Base-by-base conservation (phyloP, 1,140 invertebrate genomes). In the Bombus pyrosoma region DNA sequence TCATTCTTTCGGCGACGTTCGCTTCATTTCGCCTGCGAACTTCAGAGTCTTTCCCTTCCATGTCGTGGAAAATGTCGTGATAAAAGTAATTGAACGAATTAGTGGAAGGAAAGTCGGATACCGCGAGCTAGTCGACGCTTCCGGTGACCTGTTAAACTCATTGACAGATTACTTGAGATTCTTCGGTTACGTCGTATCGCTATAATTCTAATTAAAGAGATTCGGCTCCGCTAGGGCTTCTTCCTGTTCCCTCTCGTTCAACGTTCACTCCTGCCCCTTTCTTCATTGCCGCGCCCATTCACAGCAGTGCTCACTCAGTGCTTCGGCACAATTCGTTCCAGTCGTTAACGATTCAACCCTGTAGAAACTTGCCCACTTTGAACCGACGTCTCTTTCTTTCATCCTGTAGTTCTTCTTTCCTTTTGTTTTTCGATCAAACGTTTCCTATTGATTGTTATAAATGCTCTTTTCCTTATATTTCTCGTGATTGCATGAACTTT, bases 141-240 rank as follows among this genome's bases (percentile, higher is more conserved):
- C 34, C 69, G 43, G 10, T 34, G 18, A 10, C n/a, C 78, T 59
- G 37, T 88, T 80, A 62, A 80, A 74, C 83, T 59, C 71, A 71
- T 81, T 59, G 72, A 69, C n/a, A 86, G 81, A 89, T 88, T 92
- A 90, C 91, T 91, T 92, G 89, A 90, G 78, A 92, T 91, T 90
- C 87, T 59, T 82, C 41, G 81, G 85, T 85, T 83, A 87, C 79
- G 83, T 88, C 81, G 86, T 91, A 84, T 87, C 86, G 77, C 68
- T 57, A 91, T 92, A 91, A 92, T 87, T 91, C 77, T 91, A 91
- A 92, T 92, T 90, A 89, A 92, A 92, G 86, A 85, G 77, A 91
- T 92, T 83, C 75, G 83, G n/a, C 80, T 78, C 13, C 68, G 43
- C 43, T 72, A 68, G 39, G 37, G 72, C 62, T 82, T 37, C 28